phyloP scores from a whole-genome alignment of 2,113 vertebrate genomes.

The Hassar affinis region DNA sequence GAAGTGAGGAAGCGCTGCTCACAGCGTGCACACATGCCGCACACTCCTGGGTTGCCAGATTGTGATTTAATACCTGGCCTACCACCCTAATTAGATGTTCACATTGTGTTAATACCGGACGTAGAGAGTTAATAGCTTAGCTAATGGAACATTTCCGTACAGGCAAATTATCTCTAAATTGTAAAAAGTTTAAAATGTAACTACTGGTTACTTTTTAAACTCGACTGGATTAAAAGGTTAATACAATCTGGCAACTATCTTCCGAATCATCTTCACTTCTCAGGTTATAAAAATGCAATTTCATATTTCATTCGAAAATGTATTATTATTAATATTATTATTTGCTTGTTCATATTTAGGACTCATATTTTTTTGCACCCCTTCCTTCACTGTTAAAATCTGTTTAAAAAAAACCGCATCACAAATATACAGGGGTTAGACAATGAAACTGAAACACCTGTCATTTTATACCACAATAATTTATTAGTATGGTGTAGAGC shows the following conservation, averaged over 20 bases:
- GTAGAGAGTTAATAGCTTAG: no score
- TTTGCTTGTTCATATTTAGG: not conserved
- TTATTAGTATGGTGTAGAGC: no score
- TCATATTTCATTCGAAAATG: not conserved
- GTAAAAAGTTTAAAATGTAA: no score
- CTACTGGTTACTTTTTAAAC: not conserved
- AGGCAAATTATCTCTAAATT: no score
- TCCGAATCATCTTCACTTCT: not conserved
- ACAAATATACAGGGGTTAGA: no score
- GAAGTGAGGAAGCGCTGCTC: slow-evolving; percentile 36
- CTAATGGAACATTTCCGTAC: no score
- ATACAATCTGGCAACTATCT: not conserved
- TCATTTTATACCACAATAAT: no score
- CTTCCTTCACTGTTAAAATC: not conserved
- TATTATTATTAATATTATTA: not conserved
- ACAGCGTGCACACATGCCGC: not conserved
- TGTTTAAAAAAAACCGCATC: no score
- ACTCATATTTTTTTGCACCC: not conserved
- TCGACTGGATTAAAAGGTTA: not conserved
- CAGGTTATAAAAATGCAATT: not conserved
- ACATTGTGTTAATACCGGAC: not conserved
- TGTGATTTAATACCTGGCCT: not conserved
- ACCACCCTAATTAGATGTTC: not conserved
- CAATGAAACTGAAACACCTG: no score
- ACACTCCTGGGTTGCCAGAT: slow-evolving; percentile 35